Evolutionary conservation across 2,888 invertebrate species (phyloP).

Genomic region (Auanema sp.): DNA sequence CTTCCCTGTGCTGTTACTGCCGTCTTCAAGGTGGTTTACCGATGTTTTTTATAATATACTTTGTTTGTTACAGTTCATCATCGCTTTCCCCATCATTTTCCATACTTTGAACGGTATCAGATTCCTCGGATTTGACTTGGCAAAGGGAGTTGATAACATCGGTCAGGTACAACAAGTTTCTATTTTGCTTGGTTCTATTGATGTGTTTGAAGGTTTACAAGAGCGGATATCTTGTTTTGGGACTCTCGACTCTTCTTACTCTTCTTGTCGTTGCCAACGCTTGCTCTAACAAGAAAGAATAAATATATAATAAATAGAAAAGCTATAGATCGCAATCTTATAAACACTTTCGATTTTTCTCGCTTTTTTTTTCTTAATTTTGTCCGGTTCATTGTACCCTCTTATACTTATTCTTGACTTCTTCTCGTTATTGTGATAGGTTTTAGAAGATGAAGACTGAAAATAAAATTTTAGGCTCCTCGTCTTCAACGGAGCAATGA

Average conservation of each 20-base stretch:
- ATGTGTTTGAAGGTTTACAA: slow-evolving; percentile 48
- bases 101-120: slow-evolving; percentile 64
- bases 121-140: slow-evolving; percentile 62
- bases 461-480: background rate
- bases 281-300: slow-evolving; percentile 33
- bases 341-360: slow-evolving; percentile 2
- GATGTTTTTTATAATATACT: no score
- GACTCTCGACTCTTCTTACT: slow-evolving; percentile 53
- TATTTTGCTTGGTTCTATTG: background rate
- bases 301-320: slow-evolving; percentile 3
- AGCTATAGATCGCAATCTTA: slow-evolving; percentile 1
- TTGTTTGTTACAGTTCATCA: slow-evolving; percentile 49
- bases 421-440: background rate
- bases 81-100: slow-evolving; percentile 63
- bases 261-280: slow-evolving; percentile 51
- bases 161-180: slow-evolving; percentile 28
- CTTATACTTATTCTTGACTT: background rate
- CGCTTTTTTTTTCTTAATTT: slow-evolving; percentile 3
- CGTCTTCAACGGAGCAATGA: slow-evolving; percentile 2
- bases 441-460: background rate
- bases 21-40: slow-evolving; percentile 51
- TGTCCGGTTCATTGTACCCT: background rate
- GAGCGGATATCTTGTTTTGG: slow-evolving; percentile 61
- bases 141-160: slow-evolving; percentile 51
- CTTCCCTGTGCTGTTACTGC: slow-evolving; percentile 56